These are phyloP conservation scores for Rhinoderma darwinii DNA, from an alignment of 2,113 vertebrate species.

Conservation along the genomic window DNA sequence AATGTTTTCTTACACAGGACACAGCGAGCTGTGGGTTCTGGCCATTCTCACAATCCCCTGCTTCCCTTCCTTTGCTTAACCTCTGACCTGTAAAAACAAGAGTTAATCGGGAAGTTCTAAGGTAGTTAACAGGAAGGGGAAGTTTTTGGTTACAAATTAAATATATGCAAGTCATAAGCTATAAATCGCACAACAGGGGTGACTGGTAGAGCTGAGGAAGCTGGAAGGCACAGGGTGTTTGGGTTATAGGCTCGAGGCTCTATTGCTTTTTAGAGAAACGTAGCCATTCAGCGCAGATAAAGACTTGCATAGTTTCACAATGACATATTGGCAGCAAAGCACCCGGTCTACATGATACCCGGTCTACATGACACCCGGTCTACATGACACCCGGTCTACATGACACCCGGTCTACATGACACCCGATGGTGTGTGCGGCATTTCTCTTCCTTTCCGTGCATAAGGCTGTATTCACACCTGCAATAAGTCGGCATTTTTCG, in stretches of 20 bases:
- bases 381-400: neutral
- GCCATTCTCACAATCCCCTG: constrained; percentile 76
- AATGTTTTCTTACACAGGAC: constrained; percentile 62
- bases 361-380: neutral
- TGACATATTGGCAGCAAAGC: neutral
- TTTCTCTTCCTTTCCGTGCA: neutral
- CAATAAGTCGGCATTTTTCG: neutral
- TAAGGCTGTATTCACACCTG: neutral
- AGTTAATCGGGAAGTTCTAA: constrained; percentile 87
- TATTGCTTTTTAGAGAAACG: constrained; percentile 58
- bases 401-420: neutral
- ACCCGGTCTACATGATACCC: neutral
- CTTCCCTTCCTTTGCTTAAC: constrained; percentile 99
- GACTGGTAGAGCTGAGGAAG: constrained; percentile 78
- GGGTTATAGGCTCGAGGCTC: constrained; percentile 72
- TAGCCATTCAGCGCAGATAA: constrained; percentile 47
- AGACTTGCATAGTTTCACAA: neutral
- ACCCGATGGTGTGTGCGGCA: neutral
- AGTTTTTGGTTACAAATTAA: constrained; percentile 99
- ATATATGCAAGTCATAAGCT: constrained; percentile 92
- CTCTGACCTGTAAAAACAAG: constrained; percentile 90
- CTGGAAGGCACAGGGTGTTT: constrained; percentile 75
- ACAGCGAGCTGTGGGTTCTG: constrained; percentile 71
- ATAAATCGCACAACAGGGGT: constrained; percentile 84
- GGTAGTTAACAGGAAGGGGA: constrained; percentile 87